phyloP scores from a whole-genome alignment of 2,113 vertebrate genomes.

The Melozone crissalis region DNA sequence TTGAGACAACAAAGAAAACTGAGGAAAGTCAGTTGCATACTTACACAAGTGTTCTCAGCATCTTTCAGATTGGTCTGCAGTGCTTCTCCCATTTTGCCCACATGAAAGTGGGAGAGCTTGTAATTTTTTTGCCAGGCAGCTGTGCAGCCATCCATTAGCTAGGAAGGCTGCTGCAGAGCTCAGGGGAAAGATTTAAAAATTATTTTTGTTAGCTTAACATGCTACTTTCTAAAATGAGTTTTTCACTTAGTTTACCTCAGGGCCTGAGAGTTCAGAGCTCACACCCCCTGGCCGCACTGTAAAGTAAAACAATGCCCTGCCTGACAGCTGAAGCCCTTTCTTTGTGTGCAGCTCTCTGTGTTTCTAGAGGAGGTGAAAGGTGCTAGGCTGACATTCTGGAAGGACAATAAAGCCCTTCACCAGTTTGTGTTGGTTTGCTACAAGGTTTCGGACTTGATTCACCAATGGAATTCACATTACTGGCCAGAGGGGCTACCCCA shows the following conservation, averaged over 20 bases:
- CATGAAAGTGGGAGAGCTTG: not conserved
- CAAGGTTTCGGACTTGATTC: not conserved
- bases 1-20: not conserved
- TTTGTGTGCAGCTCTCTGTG: fast-evolving
- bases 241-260: not conserved
- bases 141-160: not conserved
- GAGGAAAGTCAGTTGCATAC: not conserved
- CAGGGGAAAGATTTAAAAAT: not conserved
- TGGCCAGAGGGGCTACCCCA: not conserved
- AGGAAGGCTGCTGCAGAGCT: not conserved
- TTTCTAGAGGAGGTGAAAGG: not conserved
- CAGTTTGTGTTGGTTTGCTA: not conserved
- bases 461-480: not conserved
- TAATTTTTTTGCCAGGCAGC: not conserved
- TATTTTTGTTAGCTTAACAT: not conserved
- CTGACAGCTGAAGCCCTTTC: not conserved
- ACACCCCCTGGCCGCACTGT: not conserved
- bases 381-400: not conserved
- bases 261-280: not conserved
- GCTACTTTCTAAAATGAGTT: not conserved
- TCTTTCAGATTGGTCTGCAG: not conserved
- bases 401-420: not conserved
- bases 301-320: not conserved
- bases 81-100: not conserved
- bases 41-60: not conserved